Percentiles rank a stretch among this genome's conserved stretches.
Conservation (phyloP, 2,113 vertebrate genomes). For the Cebidichthys violaceus region DNA sequence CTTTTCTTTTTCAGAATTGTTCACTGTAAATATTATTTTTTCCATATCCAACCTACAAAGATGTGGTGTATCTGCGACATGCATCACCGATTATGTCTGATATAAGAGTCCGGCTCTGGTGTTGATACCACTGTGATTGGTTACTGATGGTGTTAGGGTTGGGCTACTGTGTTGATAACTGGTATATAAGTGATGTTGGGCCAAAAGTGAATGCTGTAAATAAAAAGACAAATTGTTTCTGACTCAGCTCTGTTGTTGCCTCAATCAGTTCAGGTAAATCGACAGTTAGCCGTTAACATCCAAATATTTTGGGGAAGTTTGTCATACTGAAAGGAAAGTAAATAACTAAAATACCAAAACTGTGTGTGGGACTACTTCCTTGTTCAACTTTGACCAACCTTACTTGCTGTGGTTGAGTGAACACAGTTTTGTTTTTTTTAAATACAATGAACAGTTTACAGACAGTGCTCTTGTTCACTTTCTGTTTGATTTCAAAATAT, state of each 20-base stretch:
- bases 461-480: background rate
- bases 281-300: background rate
- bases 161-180: slow-evolving; percentile 32
- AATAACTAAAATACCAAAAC: background rate
- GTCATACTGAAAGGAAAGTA: background rate
- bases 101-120: background rate
- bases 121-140: slow-evolving; percentile 29
- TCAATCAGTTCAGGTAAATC: background rate
- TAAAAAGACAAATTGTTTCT: slow-evolving; percentile 50
- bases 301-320: background rate
- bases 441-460: background rate
- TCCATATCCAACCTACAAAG: background rate
- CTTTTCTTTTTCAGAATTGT: slow-evolving; percentile 13
- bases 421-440: background rate
- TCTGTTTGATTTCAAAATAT: background rate
- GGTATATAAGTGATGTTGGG: slow-evolving; percentile 44
- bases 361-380: background rate
- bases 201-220: slow-evolving; percentile 61
- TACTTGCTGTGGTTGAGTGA: background rate
- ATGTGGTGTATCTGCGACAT: background rate
- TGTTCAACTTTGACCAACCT: background rate
- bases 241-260: slow-evolving; percentile 1
- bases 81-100: background rate
- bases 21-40: background rate
- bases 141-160: slow-evolving; percentile 31